Evolutionary conservation across 2,113 vertebrate species (phyloP).

Genomic region (Cnemophilus loriae): DNA sequence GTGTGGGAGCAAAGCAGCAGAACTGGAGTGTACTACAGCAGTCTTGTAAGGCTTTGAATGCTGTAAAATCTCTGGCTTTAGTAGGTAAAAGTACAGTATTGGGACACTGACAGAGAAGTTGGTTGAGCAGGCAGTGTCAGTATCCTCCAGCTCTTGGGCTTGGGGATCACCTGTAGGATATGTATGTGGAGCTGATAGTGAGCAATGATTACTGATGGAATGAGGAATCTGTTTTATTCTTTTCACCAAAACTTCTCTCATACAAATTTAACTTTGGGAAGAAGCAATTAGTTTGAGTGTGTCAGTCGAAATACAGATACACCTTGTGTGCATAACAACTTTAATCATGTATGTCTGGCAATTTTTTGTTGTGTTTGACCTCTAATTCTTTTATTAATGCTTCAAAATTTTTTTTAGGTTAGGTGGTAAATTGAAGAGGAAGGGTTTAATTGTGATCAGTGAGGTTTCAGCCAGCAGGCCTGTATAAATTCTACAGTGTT

Average conservation of each 20-base stretch:
- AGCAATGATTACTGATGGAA: neutral
- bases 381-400: neutral
- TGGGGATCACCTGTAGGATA: neutral
- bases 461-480: neutral
- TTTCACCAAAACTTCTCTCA: neutral
- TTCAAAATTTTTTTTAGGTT: neutral
- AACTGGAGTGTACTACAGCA: neutral
- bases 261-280: neutral
- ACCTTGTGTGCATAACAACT: neutral
- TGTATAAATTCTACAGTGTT: fast-evolving
- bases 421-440: neutral
- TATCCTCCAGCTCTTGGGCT: neutral
- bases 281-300: neutral
- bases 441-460: neutral
- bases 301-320: neutral
- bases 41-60: neutral
- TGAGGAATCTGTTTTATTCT: neutral
- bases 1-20: neutral
- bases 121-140: neutral
- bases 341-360: neutral
- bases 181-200: neutral
- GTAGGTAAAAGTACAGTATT: neutral
- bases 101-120: neutral
- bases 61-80: neutral
- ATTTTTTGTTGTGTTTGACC: neutral